Evolutionary conservation across 2,113 vertebrate species (phyloP).

Genomic region (Corydoras sp.): DNA sequence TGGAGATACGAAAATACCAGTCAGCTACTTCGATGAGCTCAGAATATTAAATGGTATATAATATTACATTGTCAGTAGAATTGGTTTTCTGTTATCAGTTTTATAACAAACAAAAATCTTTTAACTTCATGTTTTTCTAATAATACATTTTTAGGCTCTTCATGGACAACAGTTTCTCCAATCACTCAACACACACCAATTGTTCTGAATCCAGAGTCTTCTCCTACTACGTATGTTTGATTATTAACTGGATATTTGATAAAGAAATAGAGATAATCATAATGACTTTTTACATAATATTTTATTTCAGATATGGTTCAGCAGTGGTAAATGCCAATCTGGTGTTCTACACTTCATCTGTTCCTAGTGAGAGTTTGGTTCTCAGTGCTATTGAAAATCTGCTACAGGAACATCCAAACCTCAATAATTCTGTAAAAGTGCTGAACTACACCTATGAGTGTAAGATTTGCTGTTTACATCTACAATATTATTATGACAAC

Average conservation of each 20-base stretch:
- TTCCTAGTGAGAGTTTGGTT: conserved; percentile 13
- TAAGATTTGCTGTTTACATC: conserved; percentile 1
- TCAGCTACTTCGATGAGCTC: neutral
- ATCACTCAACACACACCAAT: too few species aligned
- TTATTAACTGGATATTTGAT: too few species aligned
- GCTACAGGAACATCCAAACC: neutral
- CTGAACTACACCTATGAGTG: neutral
- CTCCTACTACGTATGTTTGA: too few species aligned
- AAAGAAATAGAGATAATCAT: neutral
- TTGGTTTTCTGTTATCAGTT: neutral
- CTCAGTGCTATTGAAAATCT: conserved; percentile 1
- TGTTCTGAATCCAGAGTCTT: too few species aligned
- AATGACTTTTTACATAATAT: neutral
- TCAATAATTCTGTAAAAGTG: neutral
- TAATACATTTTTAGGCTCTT: too few species aligned
- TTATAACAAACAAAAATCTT: neutral
- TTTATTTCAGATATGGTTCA: neutral
- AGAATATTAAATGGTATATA: neutral
- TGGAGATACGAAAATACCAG: neutral
- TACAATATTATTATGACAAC: neutral
- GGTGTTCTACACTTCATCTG: conserved; percentile 16
- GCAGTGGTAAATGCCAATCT: conserved; percentile 10
- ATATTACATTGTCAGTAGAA: too few species aligned
- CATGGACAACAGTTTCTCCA: too few species aligned
- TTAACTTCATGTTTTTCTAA: too few species aligned